phyloP scores from a whole-genome alignment of 2,888 invertebrate species.

The Trisateles emortualis region DNA sequence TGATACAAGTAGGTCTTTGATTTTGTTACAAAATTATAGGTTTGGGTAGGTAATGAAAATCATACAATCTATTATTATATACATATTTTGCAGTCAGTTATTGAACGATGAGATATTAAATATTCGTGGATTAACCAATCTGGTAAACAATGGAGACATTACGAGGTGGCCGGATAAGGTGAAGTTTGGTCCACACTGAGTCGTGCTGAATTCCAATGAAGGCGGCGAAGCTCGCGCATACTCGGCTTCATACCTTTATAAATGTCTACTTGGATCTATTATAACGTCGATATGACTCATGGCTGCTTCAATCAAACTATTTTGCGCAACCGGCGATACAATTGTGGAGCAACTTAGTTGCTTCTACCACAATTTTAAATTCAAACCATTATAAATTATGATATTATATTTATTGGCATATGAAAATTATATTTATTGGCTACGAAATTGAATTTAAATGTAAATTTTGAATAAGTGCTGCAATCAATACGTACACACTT shows the following conservation, averaged over 20 bases:
- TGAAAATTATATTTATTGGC: slow-evolving; percentile 16
- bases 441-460: slow-evolving; percentile 26
- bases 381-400: slow-evolving; percentile 17
- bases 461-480: slow-evolving; percentile 21
- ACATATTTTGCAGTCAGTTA: slow-evolving; percentile 19
- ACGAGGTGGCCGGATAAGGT: slow-evolving; percentile 78
- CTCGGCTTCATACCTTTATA: slow-evolving; percentile 49
- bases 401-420: slow-evolving; percentile 13
- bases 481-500: slow-evolving; percentile 32
- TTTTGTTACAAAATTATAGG: slow-evolving; percentile 13
- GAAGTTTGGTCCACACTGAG: slow-evolving; percentile 69
- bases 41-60: not conserved
- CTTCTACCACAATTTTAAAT: slow-evolving; percentile 16
- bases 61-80: slow-evolving; percentile 7
- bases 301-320: slow-evolving; percentile 56
- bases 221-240: slow-evolving; percentile 54
- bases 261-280: slow-evolving; percentile 63
- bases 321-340: slow-evolving; percentile 55
- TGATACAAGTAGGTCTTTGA: slow-evolving; percentile 21
- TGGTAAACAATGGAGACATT: slow-evolving; percentile 83
- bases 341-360: slow-evolving; percentile 18
- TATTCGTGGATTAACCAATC: slow-evolving; percentile 69
- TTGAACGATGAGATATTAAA: slow-evolving; percentile 49
- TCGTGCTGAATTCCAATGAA: slow-evolving; percentile 81
- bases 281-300: slow-evolving; percentile 68